These are phyloP conservation scores for Halyomorpha halys DNA, from an alignment of 1,140 invertebrate genomes.

Conservation along the genomic window DNA sequence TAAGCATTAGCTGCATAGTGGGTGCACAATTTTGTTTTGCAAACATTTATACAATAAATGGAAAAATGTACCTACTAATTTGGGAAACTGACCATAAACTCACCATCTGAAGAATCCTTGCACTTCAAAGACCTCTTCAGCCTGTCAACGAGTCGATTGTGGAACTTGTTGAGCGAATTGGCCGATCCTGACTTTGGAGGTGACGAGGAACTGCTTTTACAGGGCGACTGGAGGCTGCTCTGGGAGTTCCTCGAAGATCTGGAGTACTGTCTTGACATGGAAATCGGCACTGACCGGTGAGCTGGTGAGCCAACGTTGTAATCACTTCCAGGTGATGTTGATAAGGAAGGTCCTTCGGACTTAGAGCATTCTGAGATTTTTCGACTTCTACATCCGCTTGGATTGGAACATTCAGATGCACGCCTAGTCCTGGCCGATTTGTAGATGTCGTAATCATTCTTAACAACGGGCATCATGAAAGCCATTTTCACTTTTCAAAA, in stretches of 20 bases:
- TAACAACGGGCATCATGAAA: constrained; percentile 88
- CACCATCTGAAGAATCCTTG: constrained; percentile 44
- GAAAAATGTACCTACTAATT: constrained; percentile 19
- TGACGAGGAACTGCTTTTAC: constrained; percentile 47
- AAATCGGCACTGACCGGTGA: constrained; percentile 51
- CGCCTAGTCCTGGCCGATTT: constrained; percentile 63
- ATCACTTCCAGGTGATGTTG: constrained; percentile 58
- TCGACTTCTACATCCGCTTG: constrained; percentile 50
- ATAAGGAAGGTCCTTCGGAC: constrained; percentile 56
- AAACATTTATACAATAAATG: neutral
- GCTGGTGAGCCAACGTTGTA: constrained; percentile 46
- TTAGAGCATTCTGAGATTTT: constrained; percentile 70
- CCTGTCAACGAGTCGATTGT: constrained; percentile 72
- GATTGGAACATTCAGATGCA: constrained; percentile 61
- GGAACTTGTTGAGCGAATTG: constrained; percentile 69
- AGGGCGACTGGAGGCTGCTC: constrained; percentile 44
- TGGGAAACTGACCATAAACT: constrained; percentile 23
- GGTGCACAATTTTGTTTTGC: too few relatives aligned
- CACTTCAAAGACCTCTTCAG: constrained; percentile 61
- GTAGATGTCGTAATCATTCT: constrained; percentile 87
- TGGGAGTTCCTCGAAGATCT: constrained; percentile 46
- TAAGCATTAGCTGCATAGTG: too few relatives aligned
- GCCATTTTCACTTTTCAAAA: constrained; percentile 51
- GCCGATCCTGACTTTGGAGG: constrained; percentile 47
- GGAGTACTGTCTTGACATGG: constrained; percentile 45